These are phyloP conservation scores for Picus viridis DNA, from an alignment of 2,797 vertebrate genomes.

Conservation along the genomic window DNA sequence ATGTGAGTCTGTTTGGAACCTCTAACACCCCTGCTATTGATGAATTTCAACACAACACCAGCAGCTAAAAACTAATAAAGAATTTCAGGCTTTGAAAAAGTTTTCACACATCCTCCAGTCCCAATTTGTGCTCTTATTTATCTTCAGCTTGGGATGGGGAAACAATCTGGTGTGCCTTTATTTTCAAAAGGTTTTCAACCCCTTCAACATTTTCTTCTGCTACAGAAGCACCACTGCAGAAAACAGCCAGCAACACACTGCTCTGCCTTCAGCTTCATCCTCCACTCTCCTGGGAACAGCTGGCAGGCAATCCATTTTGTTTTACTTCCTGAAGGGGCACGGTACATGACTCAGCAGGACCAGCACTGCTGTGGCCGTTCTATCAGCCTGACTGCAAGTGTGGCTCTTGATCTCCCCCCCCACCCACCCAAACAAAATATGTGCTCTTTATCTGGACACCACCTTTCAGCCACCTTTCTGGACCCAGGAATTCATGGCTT, in stretches of 20 bases:
- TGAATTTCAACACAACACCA: neutral
- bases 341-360: neutral
- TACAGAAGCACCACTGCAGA: neutral
- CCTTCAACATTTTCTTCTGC: neutral
- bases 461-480: neutral
- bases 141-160: neutral
- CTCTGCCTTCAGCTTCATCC: neutral
- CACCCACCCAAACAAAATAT: too few relatives aligned
- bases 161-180: neutral
- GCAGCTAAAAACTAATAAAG: neutral
- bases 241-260: rapidly evolving
- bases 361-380: neutral
- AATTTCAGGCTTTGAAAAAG: neutral
- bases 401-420: neutral
- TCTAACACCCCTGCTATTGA: neutral
- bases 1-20: neutral
- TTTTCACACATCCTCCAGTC: neutral
- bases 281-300: neutral
- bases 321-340: neutral
- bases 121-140: neutral
- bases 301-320: neutral
- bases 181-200: neutral
- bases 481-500: rapidly evolving
- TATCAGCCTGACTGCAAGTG: neutral
- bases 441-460: neutral